Percentiles rank a stretch among this genome's conserved stretches.
These are phyloP conservation scores for Ormyrus thymus DNA, from an alignment of 2,888 invertebrate species.

Conservation along the genomic window DNA sequence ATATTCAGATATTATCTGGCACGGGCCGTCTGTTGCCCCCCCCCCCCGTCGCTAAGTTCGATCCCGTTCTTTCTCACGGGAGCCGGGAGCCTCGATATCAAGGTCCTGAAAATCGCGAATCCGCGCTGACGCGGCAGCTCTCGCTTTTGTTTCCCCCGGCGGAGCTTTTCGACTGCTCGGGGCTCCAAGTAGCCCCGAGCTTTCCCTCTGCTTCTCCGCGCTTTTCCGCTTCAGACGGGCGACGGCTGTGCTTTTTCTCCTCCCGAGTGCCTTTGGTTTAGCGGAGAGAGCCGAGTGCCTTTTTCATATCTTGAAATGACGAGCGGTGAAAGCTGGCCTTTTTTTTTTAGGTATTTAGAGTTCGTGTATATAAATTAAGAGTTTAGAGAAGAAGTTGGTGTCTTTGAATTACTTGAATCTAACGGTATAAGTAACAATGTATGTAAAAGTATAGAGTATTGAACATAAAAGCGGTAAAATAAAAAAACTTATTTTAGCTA, in stretches of 20 bases:
- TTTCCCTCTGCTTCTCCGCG: neutral
- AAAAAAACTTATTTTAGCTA: too few species aligned
- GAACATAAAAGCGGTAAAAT: too few species aligned
- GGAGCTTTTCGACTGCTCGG: neutral
- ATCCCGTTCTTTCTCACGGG: constrained; percentile 8
- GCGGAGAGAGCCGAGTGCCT: neutral
- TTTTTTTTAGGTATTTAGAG: neutral
- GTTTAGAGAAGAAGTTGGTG: too few species aligned
- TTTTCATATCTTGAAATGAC: too few species aligned
- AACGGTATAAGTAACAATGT: too few species aligned
- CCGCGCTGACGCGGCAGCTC: constrained; percentile 19
- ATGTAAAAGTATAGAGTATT: too few species aligned
- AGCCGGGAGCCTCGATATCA: constrained; percentile 7
- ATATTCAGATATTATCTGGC: constrained; percentile 30
- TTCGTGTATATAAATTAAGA: too few species aligned
- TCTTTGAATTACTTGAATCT: too few species aligned
- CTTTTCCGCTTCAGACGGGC: neutral
- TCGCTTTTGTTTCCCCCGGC: constrained; percentile 36
- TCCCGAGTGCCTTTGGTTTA: neutral
- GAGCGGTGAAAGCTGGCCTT: neutral
- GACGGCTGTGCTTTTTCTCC: neutral
- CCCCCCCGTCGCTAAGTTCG: neutral
- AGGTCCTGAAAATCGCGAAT: neutral
- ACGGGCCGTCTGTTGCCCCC: neutral
- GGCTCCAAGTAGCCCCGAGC: neutral